Base-by-base conservation (phyloP, 2,888 invertebrate species). In the Andrena minutula region DNA sequence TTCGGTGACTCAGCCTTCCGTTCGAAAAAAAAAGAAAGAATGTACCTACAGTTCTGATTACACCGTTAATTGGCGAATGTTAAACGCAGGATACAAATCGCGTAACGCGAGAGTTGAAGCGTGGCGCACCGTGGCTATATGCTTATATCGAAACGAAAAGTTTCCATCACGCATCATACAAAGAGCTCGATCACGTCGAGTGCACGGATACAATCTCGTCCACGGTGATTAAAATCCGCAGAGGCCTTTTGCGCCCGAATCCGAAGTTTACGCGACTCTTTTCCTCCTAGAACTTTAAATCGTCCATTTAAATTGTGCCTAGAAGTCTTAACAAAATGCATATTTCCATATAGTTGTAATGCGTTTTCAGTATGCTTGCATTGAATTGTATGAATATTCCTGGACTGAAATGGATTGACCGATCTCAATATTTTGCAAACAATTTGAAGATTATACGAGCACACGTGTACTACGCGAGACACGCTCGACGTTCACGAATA, bases 91-190 rank as follows among this genome's bases (percentile, higher is more conserved):
- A 70, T 70, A 53, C 16, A 69, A 65, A 56, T 76, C 63, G 20
- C n/a, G 8, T 12, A n/a, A 35, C 16, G 23, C 49, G 60, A 23
- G 28, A 65, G 58, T 63, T 47, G 35, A 20, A 49, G 28, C 23
- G 16, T 41, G 30, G 3, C 32, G n/a, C 4, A 78, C 23, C 30
- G 23, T 56, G 61, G 32, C 12, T 64, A 63, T 81, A 82, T 75
- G 68, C 16, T 78, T 83, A 80, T 87, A 86, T 89, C 81, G 64
- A 61, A 30, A 49, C 71, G 61, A 89, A 90, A 90, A 90, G 75
- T 91, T 91, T 90, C 90, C 90, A 91, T 91, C 88, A 90, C 89
- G 89, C 85, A 82, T 72, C 79, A 69, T 70, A 74, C 75, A 81
- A 81, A 82, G 75, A 86, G 58, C 74, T 58, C 30, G 53, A 76